Percentiles rank a stretch among this genome's conserved stretches.
Evolutionary conservation across 2,113 vertebrate genomes (phyloP).

Genomic region (Odocoileus virginianus): DNA sequence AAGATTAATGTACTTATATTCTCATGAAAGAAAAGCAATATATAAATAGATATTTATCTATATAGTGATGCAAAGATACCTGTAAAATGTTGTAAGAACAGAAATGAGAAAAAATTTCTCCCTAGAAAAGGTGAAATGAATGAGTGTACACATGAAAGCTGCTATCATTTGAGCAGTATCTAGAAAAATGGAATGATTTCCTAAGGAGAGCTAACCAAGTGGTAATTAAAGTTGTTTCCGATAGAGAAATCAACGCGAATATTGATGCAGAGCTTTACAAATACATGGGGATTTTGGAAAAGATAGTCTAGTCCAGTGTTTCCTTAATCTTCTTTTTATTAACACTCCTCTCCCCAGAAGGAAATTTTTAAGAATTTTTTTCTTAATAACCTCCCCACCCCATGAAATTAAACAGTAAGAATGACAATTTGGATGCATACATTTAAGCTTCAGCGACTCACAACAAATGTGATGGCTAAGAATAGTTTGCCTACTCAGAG

Average conservation of each 20-base stretch:
- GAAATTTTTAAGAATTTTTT: not conserved
- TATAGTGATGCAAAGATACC: not conserved
- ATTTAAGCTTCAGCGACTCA: not conserved
- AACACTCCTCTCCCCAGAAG: fast-evolving
- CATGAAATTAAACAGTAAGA: not conserved
- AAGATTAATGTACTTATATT: not conserved
- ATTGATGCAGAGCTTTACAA: not conserved
- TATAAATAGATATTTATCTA: not conserved
- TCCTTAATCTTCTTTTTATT: not conserved
- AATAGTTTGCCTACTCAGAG: not conserved
- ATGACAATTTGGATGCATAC: not conserved
- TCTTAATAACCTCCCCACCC: not conserved
- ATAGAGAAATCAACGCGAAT: not conserved
- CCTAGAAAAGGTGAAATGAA: not conserved
- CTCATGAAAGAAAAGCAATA: not conserved
- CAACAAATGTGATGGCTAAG: not conserved
- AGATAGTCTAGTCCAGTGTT: not conserved
- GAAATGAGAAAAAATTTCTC: not conserved
- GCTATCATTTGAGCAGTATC: not conserved
- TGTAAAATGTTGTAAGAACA: not conserved
- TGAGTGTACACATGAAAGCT: not conserved
- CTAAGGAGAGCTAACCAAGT: not conserved
- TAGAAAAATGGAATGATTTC: not conserved
- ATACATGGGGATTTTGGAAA: not conserved
- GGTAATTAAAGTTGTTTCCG: not conserved